phyloP scores from a whole-genome alignment of 2,888 invertebrate species.

The Pemphredon lugubris region DNA sequence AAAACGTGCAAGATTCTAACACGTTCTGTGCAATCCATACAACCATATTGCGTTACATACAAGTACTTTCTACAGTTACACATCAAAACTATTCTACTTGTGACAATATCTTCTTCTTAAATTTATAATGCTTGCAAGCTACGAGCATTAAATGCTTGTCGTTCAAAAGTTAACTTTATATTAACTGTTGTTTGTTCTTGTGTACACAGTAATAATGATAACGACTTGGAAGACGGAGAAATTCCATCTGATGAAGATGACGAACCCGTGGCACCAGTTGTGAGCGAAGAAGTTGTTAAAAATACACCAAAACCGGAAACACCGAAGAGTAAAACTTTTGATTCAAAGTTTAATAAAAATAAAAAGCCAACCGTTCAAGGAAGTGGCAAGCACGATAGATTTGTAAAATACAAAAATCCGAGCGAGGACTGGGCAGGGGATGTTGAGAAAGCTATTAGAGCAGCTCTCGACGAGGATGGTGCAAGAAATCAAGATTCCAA shows the following conservation, averaged over 20 bases:
- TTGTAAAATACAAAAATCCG: slow-evolving; percentile 81
- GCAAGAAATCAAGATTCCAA: slow-evolving; percentile 71
- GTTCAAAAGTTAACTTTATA: neutral
- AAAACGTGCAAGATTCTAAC: slow-evolving; percentile 9
- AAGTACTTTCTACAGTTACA: neutral
- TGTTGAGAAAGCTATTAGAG: slow-evolving; percentile 90
- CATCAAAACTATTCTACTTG: no score
- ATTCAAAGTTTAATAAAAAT: slow-evolving; percentile 72
- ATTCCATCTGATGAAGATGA: slow-evolving; percentile 88
- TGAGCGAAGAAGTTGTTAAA: slow-evolving; percentile 81
- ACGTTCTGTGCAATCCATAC: neutral
- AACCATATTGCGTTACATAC: neutral
- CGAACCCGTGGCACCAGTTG: slow-evolving; percentile 69
- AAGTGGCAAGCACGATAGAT: slow-evolving; percentile 77
- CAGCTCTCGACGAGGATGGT: slow-evolving; percentile 87
- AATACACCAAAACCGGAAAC: slow-evolving; percentile 71
- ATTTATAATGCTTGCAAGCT: neutral
- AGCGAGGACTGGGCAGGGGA: slow-evolving; percentile 90
- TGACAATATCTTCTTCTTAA: neutral
- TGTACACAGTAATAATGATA: slow-evolving; percentile 74
- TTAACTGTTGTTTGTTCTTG: slow-evolving; percentile 25
- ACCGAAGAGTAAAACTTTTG: slow-evolving; percentile 77
- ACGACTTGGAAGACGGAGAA: slow-evolving; percentile 94
- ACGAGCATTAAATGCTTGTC: neutral
- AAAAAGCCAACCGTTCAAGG: slow-evolving; percentile 69